phyloP scores from a whole-genome alignment of 1,140 invertebrate species.

The Euborellia annulipes region DNA sequence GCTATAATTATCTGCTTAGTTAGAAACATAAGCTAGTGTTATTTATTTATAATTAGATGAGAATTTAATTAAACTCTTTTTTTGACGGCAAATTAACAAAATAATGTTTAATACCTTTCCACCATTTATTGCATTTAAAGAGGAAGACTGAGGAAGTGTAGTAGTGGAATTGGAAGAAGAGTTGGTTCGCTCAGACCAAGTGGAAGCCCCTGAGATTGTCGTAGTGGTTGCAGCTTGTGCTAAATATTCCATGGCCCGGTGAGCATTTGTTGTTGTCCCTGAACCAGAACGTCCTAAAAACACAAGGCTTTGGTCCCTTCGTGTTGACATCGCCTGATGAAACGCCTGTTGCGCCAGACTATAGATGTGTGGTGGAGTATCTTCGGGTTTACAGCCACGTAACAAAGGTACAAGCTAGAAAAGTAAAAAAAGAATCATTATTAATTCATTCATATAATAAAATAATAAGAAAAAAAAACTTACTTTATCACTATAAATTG shows the following conservation, averaged over 20 bases:
- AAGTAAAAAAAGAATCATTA: neutral
- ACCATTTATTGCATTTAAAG: no score
- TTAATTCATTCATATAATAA: neutral
- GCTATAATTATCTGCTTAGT: no score
- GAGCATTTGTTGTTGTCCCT: constrained; percentile 79
- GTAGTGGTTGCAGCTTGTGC: constrained; percentile 55
- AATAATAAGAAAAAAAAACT: constrained; percentile 11
- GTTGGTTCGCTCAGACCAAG: no score
- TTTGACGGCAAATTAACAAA: no score
- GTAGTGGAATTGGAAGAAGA: no score
- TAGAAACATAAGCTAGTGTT: no score
- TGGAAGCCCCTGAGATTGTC: no score
- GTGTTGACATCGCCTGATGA: constrained; percentile 64
- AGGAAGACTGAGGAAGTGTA: no score
- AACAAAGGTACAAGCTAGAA: constrained; percentile 80
- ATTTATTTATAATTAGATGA: no score
- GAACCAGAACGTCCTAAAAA: constrained; percentile 71
- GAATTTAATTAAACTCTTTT: no score
- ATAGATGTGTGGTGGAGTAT: constrained; percentile 91
- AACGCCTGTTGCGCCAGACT: constrained; percentile 82
- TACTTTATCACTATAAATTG: constrained; percentile 87
- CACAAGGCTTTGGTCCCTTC: constrained; percentile 76
- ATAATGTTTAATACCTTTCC: no score
- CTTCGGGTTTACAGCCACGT: constrained; percentile 76
- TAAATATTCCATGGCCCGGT: constrained; percentile 73